Evolutionary conservation across 2,797 vertebrate genomes (phyloP).

Genomic region (Zonotrichia albicollis): DNA sequence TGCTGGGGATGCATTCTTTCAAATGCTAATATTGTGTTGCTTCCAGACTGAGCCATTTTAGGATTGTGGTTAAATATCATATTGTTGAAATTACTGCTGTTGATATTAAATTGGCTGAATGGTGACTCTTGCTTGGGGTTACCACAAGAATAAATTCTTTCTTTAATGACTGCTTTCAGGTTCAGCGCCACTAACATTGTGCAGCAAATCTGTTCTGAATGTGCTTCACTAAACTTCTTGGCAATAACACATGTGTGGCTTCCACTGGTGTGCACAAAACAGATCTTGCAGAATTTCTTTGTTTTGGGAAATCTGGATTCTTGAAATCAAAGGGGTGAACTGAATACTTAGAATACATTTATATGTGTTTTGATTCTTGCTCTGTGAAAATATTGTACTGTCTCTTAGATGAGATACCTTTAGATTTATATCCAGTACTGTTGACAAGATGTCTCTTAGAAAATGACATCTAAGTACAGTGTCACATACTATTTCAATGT

Average conservation of each 20-base stretch:
- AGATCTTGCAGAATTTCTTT: constrained; percentile 57
- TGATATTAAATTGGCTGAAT: constrained; percentile 67
- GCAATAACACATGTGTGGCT: constrained; percentile 59
- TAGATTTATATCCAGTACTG: background rate
- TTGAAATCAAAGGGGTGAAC: constrained; percentile 19
- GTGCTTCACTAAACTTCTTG: constrained; percentile 63
- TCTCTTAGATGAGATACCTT: background rate
- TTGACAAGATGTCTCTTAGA: background rate
- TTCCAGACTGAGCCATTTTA: constrained; percentile 50
- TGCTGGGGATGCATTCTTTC: constrained; percentile 29
- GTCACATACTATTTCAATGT: background rate
- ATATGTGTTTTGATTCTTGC: background rate
- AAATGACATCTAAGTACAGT: background rate
- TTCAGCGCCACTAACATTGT: constrained; percentile 56
- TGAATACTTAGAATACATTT: constrained; percentile 1
- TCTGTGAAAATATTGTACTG: background rate
- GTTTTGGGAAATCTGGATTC: constrained; percentile 36
- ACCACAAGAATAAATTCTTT: constrained; percentile 66
- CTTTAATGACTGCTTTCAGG: constrained; percentile 59
- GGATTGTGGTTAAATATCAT: constrained; percentile 62
- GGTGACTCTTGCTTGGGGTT: constrained; percentile 61
- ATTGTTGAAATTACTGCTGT: constrained; percentile 68
- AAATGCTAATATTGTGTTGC: background rate
- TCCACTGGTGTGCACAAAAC: constrained; percentile 50
- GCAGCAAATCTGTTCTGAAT: constrained; percentile 67